Conservation (phyloP, 2,888 invertebrate species). For the Sympetrum striolatum region DNA sequence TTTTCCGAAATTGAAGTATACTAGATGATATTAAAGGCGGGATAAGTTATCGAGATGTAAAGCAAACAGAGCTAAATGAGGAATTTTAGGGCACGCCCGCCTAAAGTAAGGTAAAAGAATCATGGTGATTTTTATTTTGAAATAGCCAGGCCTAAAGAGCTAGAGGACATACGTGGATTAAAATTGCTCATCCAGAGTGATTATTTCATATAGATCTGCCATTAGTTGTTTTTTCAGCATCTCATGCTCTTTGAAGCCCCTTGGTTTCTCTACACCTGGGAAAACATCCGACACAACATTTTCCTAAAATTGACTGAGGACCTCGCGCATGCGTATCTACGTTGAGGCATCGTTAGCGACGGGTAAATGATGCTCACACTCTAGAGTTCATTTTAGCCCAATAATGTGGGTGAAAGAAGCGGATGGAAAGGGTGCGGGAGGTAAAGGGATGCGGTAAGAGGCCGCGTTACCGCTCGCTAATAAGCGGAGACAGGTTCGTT, state of each 20-base stretch:
- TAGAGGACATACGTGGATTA: neutral
- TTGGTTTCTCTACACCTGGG: neutral
- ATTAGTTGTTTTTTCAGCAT: too few species aligned
- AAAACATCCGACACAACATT: neutral
- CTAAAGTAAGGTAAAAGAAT: too few species aligned
- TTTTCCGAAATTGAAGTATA: too few species aligned
- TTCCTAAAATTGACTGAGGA: neutral
- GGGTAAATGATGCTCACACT: conserved; percentile 4
- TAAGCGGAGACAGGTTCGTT: neutral
- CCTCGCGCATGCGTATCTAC: neutral
- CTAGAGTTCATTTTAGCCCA: neutral
- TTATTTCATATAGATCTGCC: neutral
- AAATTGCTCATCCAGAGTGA: neutral
- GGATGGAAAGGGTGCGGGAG: neutral
- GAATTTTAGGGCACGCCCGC: too few species aligned
- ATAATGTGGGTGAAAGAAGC: neutral
- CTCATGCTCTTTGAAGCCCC: neutral
- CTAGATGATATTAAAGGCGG: too few species aligned
- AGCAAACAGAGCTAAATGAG: too few species aligned
- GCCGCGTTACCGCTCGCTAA: neutral
- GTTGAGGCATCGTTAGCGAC: conserved; percentile 9
- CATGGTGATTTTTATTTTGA: too few species aligned
- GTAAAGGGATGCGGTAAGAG: neutral
- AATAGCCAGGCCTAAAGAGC: too few species aligned
- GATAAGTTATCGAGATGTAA: too few species aligned